phyloP scores from a whole-genome alignment of 2,797 vertebrate genomes.

The Myiotriccus ornatus region DNA sequence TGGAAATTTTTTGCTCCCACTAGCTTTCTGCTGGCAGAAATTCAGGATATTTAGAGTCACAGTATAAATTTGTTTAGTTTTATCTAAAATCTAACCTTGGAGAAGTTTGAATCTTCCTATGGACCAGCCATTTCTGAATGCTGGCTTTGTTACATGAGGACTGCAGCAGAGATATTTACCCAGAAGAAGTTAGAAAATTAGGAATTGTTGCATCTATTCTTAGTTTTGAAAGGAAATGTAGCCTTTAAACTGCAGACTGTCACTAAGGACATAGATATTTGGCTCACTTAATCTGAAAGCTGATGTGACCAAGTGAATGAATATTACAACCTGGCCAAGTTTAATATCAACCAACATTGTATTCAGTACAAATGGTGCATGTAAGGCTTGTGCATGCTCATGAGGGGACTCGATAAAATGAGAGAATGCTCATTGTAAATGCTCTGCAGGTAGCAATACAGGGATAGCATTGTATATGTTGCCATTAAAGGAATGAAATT shows the following conservation, averaged over 20 bases:
- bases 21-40: neutral
- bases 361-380: neutral
- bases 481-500: slow-evolving; percentile 8
- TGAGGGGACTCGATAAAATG: neutral
- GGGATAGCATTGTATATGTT: neutral
- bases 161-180: neutral
- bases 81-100: slow-evolving; percentile 1
- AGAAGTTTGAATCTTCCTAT: neutral
- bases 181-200: neutral
- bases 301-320: neutral
- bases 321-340: neutral
- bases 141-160: neutral
- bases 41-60: neutral
- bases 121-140: neutral
- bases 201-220: neutral
- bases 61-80: neutral
- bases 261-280: neutral
- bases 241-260: neutral
- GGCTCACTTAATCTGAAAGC: neutral
- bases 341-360: neutral
- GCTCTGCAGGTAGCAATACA: neutral
- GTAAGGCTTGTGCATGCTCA: neutral
- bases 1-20: neutral
- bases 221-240: neutral
- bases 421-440: neutral